Conservation (phyloP, 2,797 vertebrate species). For the Falco naumanni region DNA sequence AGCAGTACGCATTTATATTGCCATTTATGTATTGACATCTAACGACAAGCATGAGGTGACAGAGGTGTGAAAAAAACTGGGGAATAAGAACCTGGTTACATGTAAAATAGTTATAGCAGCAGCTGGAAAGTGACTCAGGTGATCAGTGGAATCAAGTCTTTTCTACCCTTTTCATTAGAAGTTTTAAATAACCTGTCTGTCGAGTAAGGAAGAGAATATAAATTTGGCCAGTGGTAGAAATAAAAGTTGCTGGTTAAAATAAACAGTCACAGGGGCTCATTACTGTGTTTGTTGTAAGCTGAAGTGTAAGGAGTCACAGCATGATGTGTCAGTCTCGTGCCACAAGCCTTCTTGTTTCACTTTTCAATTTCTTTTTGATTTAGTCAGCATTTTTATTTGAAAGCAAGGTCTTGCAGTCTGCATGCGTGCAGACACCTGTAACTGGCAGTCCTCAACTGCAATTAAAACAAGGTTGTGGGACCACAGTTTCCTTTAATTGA, state of each 20-base stretch:
- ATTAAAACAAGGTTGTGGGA: neutral
- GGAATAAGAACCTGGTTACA: neutral
- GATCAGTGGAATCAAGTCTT: neutral
- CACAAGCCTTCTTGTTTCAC: neutral
- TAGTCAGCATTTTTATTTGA: neutral
- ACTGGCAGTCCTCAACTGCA: neutral
- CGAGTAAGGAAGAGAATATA: neutral
- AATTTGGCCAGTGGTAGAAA: neutral
- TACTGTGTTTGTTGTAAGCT: neutral
- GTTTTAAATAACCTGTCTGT: neutral
- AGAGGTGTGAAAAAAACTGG: neutral
- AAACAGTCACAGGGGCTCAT: neutral
- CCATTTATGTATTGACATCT: neutral
- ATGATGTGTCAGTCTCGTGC: neutral
- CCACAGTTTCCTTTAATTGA: neutral
- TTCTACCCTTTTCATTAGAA: neutral
- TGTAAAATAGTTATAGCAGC: neutral
- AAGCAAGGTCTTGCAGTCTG: neutral
- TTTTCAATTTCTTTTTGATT: neutral
- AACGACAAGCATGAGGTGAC: neutral
- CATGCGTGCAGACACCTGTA: neutral
- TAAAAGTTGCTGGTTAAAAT: neutral
- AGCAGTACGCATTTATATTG: neutral
- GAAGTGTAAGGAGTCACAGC: neutral
- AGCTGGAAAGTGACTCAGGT: neutral